These are phyloP conservation scores for Arctocebus calabarensis DNA, from an alignment of 2,797 vertebrate species.

Conservation along the genomic window DNA sequence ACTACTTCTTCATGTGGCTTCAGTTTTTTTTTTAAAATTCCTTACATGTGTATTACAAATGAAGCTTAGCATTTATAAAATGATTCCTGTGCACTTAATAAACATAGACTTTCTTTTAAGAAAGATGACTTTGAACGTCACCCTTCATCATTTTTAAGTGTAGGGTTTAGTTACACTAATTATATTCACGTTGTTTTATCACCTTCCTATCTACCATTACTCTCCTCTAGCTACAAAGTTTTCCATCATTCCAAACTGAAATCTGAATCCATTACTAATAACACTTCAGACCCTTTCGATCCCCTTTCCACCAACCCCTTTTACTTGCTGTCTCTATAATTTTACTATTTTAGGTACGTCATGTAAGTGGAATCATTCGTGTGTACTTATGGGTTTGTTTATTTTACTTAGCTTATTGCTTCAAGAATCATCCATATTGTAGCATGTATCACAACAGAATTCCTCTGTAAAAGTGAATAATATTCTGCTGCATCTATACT, in stretches of 20 bases:
- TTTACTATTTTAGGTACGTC: not conserved
- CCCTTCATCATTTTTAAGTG: not conserved
- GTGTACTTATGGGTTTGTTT: not conserved
- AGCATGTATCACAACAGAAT: not conserved
- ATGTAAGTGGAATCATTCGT: not conserved
- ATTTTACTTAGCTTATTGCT: not conserved
- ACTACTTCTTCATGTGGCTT: not conserved
- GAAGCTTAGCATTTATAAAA: not conserved
- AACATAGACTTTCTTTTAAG: not conserved
- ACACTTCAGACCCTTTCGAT: too few species aligned
- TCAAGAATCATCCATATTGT: not conserved
- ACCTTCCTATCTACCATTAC: not conserved
- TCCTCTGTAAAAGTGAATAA: not conserved
- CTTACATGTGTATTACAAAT: not conserved
- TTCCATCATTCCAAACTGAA: too few species aligned
- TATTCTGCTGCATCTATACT: not conserved
- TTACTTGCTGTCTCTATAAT: not conserved
- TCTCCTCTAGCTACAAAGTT: not conserved
- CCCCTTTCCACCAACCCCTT: not conserved
- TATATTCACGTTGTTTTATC: not conserved
- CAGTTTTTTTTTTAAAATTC: not conserved
- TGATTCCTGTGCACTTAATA: not conserved
- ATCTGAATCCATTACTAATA: not conserved
- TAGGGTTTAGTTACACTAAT: not conserved
- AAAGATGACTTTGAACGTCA: not conserved